Evolutionary conservation across 2,797 vertebrate species (phyloP).

Genomic region (Sebastes itinus): DNA sequence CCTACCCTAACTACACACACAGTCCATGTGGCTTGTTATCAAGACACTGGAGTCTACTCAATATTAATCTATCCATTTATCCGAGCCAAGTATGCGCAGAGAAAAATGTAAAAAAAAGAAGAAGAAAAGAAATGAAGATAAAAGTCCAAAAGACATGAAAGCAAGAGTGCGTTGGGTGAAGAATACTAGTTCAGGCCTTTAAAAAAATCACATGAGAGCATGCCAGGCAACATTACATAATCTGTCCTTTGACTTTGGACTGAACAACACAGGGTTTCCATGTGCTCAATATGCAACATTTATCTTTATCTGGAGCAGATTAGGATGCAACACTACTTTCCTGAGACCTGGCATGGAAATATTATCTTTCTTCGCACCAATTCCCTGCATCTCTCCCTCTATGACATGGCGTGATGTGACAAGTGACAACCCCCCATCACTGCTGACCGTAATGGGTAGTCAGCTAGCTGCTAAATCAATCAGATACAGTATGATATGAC

Average conservation of each 20-base stretch:
- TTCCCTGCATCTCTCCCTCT: background rate
- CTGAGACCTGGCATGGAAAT: background rate
- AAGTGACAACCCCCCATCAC: conserved; percentile 11
- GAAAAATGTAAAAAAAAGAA: background rate
- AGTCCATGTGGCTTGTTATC: background rate
- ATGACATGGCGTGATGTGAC: background rate
- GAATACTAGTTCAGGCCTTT: background rate
- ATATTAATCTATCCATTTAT: conserved; percentile 10
- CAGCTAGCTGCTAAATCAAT: conserved; percentile 31
- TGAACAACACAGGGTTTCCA: conserved; percentile 21
- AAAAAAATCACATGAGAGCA: conserved; percentile 18
- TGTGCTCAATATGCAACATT: conserved; percentile 19
- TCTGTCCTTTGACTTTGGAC: conserved; percentile 28
- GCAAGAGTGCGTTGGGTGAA: background rate
- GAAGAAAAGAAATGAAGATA: background rate
- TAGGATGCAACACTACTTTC: background rate
- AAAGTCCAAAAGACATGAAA: background rate
- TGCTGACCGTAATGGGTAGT: conserved; percentile 7
- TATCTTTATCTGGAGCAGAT: background rate
- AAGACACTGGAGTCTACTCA: background rate
- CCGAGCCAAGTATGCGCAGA: background rate
- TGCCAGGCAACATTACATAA: conserved; percentile 23
- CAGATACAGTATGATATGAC: conserved; percentile 7
- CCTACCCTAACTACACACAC: conserved; percentile 26
- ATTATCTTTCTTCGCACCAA: background rate